Evolutionary conservation across 2,113 vertebrate genomes (phyloP).

Genomic region (Narcine bancroftii): DNA sequence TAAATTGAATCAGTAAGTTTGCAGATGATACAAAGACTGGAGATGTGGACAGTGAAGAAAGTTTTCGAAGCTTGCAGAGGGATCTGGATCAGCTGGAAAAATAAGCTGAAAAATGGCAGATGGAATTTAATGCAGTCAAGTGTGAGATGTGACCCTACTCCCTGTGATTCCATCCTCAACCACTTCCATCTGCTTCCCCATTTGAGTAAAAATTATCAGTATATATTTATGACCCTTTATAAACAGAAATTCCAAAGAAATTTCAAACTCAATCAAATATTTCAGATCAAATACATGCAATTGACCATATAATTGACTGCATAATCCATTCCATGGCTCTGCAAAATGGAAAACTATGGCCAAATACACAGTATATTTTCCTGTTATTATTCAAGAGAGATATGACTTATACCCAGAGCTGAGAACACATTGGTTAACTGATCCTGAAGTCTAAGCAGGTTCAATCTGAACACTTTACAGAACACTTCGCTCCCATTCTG

Average conservation of each 20-base stretch:
- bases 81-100: too few relatives aligned
- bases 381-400: not conserved
- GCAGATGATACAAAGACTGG: too few relatives aligned
- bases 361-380: not conserved
- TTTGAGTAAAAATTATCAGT: not conserved
- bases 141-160: not conserved
- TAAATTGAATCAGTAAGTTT: too few relatives aligned
- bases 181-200: not conserved
- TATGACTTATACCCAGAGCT: not conserved
- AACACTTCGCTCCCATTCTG: not conserved
- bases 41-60: too few relatives aligned
- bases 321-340: not conserved
- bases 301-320: too few relatives aligned
- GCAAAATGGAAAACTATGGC: not conserved
- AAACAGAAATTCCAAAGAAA: not conserved
- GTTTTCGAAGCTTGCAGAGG: too few relatives aligned
- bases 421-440: not conserved
- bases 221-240: not conserved
- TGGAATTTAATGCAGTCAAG: too few relatives aligned
- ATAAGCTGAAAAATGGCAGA: too few relatives aligned
- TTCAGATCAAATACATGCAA: too few relatives aligned
- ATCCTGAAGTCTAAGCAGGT: not conserved
- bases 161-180: not conserved
- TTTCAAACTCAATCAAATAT: too few relatives aligned
- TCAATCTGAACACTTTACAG: not conserved